Base-by-base conservation (phyloP, 1,140 invertebrate genomes). In the Bombus impatiens region DNA sequence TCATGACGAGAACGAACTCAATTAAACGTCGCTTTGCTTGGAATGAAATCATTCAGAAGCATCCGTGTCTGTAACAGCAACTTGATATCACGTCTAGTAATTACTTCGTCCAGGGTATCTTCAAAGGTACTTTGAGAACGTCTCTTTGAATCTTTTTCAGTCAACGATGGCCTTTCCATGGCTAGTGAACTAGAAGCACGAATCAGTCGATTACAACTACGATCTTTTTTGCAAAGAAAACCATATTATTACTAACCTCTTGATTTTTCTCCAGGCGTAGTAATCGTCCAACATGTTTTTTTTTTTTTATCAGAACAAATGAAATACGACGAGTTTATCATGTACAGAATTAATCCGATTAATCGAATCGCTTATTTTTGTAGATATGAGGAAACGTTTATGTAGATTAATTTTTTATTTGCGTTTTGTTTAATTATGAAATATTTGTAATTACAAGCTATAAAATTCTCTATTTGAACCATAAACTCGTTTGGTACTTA, bases 41-140 rank as follows among this genome's bases (percentile, higher is more conserved):
- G 25, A 78, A 25, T 32, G 74, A 40, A 42, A 77, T 37, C 35
- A 25, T 53, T 44, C 44, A 62, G n/a, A 65, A 75, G 70, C 59
- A n/a, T n/a, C 28, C 70, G 37, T 15, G 74, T 65, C 57, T 12
- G 10, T 8, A 32, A 32, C 32, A n/a, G 72, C 22, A 28, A 32
- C 75, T 62, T 37, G 57, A 40, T 32, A 68, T 79, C 68, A 79
- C 40, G n/a, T 53, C 62, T 40, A 28, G 74, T 42, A 77, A 83
- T 77, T 77, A 77, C 82, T 37, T 78, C 62, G 72, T 6, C 59
- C 28, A 44, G 65, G 62, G 40, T 68, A 70, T 77, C 82, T 76
- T 83, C 82, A 77, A 83, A 77, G 75, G 44, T 28, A 83, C 32
- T 62, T 77, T 37, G 44, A 68, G 42, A 78, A 67, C 28, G 44